Percentiles rank a stretch among this genome's conserved stretches.
These are phyloP conservation scores for Betta splendens DNA, from an alignment of 2,797 vertebrate species.

Conservation along the genomic window DNA sequence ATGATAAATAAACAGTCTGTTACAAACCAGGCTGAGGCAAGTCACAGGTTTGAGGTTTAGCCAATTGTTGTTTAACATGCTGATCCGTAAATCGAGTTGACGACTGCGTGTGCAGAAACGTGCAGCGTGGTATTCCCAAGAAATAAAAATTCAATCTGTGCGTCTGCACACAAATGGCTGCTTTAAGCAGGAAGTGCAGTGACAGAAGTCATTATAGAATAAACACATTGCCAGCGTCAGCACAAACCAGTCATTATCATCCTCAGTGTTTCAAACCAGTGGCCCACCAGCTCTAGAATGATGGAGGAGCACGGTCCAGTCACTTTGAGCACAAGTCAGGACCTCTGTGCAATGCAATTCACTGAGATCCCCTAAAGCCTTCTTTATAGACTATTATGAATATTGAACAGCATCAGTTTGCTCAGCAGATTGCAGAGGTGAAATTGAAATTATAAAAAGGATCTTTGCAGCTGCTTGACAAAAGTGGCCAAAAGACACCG, in stretches of 20 bases:
- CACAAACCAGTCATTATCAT: slow-evolving; percentile 1
- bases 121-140: neutral
- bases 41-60: slow-evolving; percentile 4
- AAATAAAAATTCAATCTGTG: slow-evolving; percentile 5
- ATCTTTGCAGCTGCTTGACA: slow-evolving; percentile 27
- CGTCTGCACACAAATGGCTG: neutral
- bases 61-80: neutral
- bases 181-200: neutral
- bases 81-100: slow-evolving; percentile 1
- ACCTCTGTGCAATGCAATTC: slow-evolving; percentile 32
- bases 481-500: too few relatives aligned
- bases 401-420: slow-evolving; percentile 57
- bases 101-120: slow-evolving; percentile 1
- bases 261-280: slow-evolving; percentile 10
- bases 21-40: slow-evolving; percentile 2
- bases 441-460: slow-evolving; percentile 43
- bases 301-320: slow-evolving; percentile 9
- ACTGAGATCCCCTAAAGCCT: slow-evolving; percentile 53
- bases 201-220: neutral
- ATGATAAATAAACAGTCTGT: slow-evolving; percentile 15
- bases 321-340: neutral
- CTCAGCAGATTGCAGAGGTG: slow-evolving; percentile 52
- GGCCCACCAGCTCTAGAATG: slow-evolving; percentile 8
- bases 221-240: neutral
- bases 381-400: slow-evolving; percentile 55